Evolutionary conservation across 2,113 vertebrate genomes (phyloP), one percentile per base, ranked within the genome.

Genomic region (Elephantulus edwardii): DNA sequence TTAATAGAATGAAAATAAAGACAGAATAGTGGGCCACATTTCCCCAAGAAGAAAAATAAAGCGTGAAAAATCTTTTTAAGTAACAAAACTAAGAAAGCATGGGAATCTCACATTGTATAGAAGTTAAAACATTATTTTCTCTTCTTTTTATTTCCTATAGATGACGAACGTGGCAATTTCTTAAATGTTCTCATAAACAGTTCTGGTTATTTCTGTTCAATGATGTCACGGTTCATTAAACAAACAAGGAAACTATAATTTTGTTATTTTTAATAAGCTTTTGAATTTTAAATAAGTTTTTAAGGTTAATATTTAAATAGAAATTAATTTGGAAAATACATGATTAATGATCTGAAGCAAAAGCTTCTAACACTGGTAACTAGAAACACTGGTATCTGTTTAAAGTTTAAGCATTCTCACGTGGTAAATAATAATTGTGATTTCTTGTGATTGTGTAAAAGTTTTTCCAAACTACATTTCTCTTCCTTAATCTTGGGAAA

Each of bases 1-100:
- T 89, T 91, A 90, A 93, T 88, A 89, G 70, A 89, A 88, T 83
- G 52, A 89, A 93, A 91, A 89, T 89, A 87, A 89, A 80, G 64
- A 64, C 60, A 80, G 64, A 92, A 60, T 54, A 74, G 30, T 89
- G 42, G 12, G 9, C 35, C 88, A 74, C 35, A 46, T 83, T 89
- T 94, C 24, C 40, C 35, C 54, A 35, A 76, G 58, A 91, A 91
- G n/a, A 83, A 86, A 87, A 82, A 58, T 38, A 12, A 91, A 87
- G 42, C 26, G 11, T 92, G 91, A 58, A 90, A 87, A 88, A 83
- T 79, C n/a, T 2, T 62, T 82, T 70, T 83, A 60, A 68, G 40
- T 14, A 71, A 9, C 35, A 80, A 86, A 89, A 60, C 75, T 79
- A 89, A 92, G 77, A 66, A 91, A 79, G 10, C 76, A 40, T 4